Percentiles rank a stretch among this genome's conserved stretches.
These are phyloP conservation scores for Felis chaus DNA, from an alignment of 2,113 vertebrate genomes.

Conservation along the genomic window DNA sequence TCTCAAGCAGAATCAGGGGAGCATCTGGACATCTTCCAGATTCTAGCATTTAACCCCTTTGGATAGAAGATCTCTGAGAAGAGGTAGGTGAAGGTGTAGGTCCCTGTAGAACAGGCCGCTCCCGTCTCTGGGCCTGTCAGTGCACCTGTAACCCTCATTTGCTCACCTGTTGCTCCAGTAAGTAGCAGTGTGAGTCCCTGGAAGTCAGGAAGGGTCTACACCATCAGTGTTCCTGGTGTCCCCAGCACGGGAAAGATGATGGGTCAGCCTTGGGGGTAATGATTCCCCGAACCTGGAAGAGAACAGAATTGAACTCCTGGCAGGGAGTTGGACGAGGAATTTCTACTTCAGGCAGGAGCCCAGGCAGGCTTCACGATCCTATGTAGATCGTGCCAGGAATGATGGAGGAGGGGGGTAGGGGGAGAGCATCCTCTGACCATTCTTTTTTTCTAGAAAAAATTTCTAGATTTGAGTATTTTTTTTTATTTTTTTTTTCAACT, in stretches of 20 bases:
- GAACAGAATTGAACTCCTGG: neutral
- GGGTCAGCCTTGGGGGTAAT: neutral
- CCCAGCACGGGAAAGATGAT: neutral
- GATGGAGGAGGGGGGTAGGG: neutral
- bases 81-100: neutral
- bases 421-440: neutral
- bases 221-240: neutral
- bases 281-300: neutral
- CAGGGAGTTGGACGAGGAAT: neutral
- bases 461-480: neutral
- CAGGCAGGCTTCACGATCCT: too few relatives aligned
- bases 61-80: neutral
- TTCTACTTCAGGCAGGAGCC: neutral
- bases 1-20: neutral
- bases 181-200: neutral
- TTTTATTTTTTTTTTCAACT: too few relatives aligned
- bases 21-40: neutral
- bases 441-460: neutral
- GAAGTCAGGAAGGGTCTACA: neutral
- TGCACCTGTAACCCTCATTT: neutral
- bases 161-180: neutral
- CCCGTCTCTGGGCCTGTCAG: neutral
- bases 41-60: neutral
- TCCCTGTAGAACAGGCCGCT: neutral
- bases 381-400: neutral